Evolutionary conservation across 1,140 invertebrate genomes (phyloP).

Genomic region (Drosophila santomea): DNA sequence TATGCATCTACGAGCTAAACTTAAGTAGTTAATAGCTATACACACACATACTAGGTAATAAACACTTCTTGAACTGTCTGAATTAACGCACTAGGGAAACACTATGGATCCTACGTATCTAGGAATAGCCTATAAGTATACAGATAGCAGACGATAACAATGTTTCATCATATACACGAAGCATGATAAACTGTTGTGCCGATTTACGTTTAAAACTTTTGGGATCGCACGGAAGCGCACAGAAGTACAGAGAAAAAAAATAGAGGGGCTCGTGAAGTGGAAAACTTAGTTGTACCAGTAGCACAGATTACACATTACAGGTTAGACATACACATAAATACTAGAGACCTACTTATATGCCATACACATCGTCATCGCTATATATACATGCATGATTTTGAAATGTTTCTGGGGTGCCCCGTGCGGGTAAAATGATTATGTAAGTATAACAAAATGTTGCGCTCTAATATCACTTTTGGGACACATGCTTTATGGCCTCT

Average conservation of each 20-base stretch:
- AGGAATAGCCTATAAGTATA: conserved; percentile 36
- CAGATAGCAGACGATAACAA: conserved; percentile 31
- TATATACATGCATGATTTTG: conserved; percentile 46
- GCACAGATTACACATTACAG: conserved; percentile 59
- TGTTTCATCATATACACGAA: conserved; percentile 5
- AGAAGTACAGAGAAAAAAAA: conserved; percentile 15
- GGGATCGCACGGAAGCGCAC: conserved; percentile 73
- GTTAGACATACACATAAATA: conserved; percentile 40
- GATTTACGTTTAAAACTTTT: conserved; percentile 70
- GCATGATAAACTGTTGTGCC: conserved; percentile 17
- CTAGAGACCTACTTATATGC: conserved; percentile 46
- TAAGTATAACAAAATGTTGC: conserved; percentile 55
- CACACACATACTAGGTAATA: conserved; percentile 51
- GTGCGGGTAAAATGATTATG: conserved; percentile 52
- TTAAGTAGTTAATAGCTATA: conserved; percentile 73
- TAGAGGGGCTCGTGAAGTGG: conserved; percentile 11
- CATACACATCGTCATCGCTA: conserved; percentile 26
- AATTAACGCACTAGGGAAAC: conserved; percentile 56
- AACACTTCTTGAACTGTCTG: conserved; percentile 43
- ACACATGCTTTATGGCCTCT: conserved; percentile 54
- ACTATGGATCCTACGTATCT: conserved; percentile 23
- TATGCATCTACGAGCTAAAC: conserved; percentile 65
- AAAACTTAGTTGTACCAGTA: conserved; percentile 60
- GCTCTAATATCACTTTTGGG: conserved; percentile 60
- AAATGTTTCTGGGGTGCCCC: conserved; percentile 41